phyloP scores from a whole-genome alignment of 2,888 invertebrate species.

The Macaria liturata region DNA sequence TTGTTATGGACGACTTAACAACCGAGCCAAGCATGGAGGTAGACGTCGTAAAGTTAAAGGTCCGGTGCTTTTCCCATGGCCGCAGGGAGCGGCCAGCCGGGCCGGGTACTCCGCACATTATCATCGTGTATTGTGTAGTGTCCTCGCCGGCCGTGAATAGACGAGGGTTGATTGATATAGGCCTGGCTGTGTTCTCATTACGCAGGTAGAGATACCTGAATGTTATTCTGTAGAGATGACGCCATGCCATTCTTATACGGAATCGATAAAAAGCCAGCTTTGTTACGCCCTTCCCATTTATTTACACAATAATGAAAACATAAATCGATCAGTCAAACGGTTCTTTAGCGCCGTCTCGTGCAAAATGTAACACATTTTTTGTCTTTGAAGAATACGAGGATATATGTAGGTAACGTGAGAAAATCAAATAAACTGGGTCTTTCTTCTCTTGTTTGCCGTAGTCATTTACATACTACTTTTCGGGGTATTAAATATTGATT shows the following conservation, averaged over 20 bases:
- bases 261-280: constrained; percentile 22
- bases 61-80: constrained; percentile 32
- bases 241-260: constrained; percentile 24
- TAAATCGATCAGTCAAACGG: constrained; percentile 27
- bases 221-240: constrained; percentile 10
- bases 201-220: constrained; percentile 13
- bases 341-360: constrained; percentile 26
- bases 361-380: constrained; percentile 28
- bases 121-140: constrained; percentile 26
- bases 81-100: background rate
- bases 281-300: constrained; percentile 21
- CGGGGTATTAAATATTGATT: constrained; percentile 44
- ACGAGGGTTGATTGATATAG: constrained; percentile 28
- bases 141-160: constrained; percentile 27
- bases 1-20: constrained; percentile 34
- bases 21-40: constrained; percentile 34
- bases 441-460: constrained; percentile 42
- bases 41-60: constrained; percentile 33
- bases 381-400: constrained; percentile 24
- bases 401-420: constrained; percentile 42
- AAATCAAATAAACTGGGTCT: constrained; percentile 45
- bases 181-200: constrained; percentile 24
- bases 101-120: constrained; percentile 19
- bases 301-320: constrained; percentile 26
- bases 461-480: constrained; percentile 39